Conservation (phyloP, 2,888 invertebrate genomes). For the Kuschelorhynchus macadamiae region DNA sequence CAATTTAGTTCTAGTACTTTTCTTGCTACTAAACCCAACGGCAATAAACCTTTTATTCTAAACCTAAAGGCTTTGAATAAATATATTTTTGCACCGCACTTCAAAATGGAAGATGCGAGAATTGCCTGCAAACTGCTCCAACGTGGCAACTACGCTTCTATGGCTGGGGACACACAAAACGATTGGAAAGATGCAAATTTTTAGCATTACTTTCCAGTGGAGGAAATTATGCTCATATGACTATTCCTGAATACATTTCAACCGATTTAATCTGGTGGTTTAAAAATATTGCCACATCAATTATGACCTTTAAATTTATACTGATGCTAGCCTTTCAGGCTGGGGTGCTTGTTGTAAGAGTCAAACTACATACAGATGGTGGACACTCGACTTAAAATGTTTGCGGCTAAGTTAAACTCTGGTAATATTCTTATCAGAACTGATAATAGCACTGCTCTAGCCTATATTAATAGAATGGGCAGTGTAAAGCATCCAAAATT, state of each 20-base stretch:
- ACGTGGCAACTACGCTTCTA: conserved; percentile 27
- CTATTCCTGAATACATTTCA: background rate
- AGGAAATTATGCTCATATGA: conserved; percentile 9
- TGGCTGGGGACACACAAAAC: background rate
- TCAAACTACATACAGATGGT: conserved; percentile 16
- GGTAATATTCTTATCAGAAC: too few relatives aligned
- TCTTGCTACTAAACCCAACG: conserved; percentile 39
- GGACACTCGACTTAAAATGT: conserved; percentile 14
- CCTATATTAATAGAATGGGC: too few relatives aligned
- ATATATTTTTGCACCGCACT: conserved; percentile 51
- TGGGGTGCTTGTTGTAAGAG: conserved; percentile 51
- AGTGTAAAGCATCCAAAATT: too few relatives aligned
- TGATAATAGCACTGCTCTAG: too few relatives aligned
- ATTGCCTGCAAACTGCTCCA: conserved; percentile 48
- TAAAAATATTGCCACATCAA: conserved; percentile 29
- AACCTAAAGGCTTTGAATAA: conserved; percentile 47
- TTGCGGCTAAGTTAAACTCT: background rate
- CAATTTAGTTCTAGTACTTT: conserved; percentile 27
- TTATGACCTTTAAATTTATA: conserved; percentile 20
- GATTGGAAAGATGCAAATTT: conserved; percentile 29
- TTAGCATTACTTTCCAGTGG: conserved; percentile 8
- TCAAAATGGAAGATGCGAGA: conserved; percentile 55
- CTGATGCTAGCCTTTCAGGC: too few relatives aligned
- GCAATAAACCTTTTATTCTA: conserved; percentile 46
- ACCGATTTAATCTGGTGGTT: conserved; percentile 6